Conservation (phyloP, 2,888 invertebrate genomes). For the Callosobruchus maculatus region DNA sequence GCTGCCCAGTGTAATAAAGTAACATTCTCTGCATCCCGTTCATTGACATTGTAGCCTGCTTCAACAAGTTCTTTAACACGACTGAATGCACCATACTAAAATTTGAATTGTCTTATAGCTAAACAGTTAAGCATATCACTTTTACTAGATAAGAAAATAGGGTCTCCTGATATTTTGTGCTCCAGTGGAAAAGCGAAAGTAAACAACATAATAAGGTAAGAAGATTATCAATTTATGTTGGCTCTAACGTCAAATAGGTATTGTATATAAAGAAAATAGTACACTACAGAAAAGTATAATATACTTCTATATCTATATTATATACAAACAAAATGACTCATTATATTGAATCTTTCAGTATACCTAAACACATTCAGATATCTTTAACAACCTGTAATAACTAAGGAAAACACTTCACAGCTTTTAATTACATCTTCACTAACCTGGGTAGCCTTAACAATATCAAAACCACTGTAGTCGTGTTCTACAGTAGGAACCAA, state of each 20-base stretch:
- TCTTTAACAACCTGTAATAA: too few species aligned
- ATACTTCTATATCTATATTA: too few species aligned
- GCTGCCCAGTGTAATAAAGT: slow-evolving; percentile 99
- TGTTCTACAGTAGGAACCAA: slow-evolving; percentile 62
- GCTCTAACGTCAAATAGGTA: neutral
- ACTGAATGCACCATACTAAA: slow-evolving; percentile 81
- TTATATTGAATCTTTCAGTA: too few species aligned
- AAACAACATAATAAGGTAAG: slow-evolving; percentile 3
- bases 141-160: too few species aligned
- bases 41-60: slow-evolving; percentile 90
- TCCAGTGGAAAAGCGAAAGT: neutral
- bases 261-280: neutral
- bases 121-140: neutral
- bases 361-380: too few species aligned
- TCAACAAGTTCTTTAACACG: slow-evolving; percentile 84
- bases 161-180: too few species aligned
- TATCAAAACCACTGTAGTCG: slow-evolving; percentile 82
- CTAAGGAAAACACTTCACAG: neutral
- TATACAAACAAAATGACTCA: too few species aligned
- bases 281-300: neutral
- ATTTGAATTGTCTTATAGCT: too few species aligned
- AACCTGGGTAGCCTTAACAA: slow-evolving; percentile 91
- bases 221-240: too few species aligned
- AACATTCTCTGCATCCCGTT: slow-evolving; percentile 92
- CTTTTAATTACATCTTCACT: neutral